Base-by-base conservation (phyloP, 2,888 invertebrate species). In the Lordiphosa andalusiaca region DNA sequence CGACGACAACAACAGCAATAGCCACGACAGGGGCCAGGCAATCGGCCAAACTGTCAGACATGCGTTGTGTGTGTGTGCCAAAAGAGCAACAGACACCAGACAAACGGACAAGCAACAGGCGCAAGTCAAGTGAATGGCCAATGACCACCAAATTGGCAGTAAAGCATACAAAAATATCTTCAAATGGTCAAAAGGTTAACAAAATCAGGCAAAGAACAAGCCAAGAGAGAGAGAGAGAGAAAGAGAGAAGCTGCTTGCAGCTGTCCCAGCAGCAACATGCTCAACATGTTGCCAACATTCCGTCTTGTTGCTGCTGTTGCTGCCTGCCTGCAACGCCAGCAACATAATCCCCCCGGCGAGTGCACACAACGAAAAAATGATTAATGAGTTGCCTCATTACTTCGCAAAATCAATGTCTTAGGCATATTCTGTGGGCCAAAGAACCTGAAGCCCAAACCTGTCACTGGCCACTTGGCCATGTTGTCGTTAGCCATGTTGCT, bases 351-450 rank as follows among this genome's bases (percentile, higher is more conserved):
- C 46, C 44, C 44, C 44, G 51, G 33, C 51, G 41, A 40, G 21
- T 39, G 19, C 25, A 36, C 56, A 66, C 64, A 56, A 60, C 55
- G 53, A 73, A 84, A 80, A 84, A 84, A 87, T 88, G 88, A 87
- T 88, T 87, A 87, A 87, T 87, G 88, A 84, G 87, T 47, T 47
- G 36, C 77, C 83, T 86, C 86, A 86, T 86, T 85, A 85, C 76
- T 76, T 82, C 53, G 69, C 70, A 75, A 86, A 85, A 81, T 82
- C 86, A 85, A 85, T 84, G 84, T 86, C 86, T 62, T 63, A 76
- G 82, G 67, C 73, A 71, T 71, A 69, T 73, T 67, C 69, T 66
- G 63, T 68, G 44, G 65, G 49, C 70, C 67, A 65, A 44, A 68
- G 55, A 78, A 69, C 55, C 50, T 19, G 36, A 51, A 40, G 48